phyloP scores from a whole-genome alignment of 2,888 invertebrate species.

The Polydrusus tereticollis region DNA sequence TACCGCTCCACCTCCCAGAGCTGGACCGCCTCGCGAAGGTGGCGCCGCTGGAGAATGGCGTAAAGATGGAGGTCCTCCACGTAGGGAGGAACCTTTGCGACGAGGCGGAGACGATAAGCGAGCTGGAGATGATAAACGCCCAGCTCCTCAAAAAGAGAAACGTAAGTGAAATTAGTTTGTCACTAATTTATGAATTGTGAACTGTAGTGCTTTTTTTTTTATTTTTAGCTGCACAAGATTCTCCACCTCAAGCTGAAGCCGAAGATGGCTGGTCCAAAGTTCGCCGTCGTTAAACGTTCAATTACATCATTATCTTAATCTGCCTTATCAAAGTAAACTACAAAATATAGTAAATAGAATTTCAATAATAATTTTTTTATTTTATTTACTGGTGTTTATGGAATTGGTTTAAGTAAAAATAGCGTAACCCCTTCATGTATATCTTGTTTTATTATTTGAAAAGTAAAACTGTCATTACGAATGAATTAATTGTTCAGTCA shows the following conservation, averaged over 20 bases:
- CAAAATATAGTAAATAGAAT: slow-evolving; percentile 14
- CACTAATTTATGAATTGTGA: too few species aligned
- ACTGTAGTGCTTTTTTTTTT: slow-evolving; percentile 24
- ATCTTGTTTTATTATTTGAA: slow-evolving; percentile 31
- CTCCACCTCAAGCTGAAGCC: slow-evolving; percentile 56
- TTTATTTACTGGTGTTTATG: slow-evolving; percentile 54
- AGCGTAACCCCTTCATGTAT: slow-evolving; percentile 32
- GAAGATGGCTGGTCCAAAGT: slow-evolving; percentile 64
- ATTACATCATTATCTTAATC: background rate
- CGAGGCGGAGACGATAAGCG: slow-evolving; percentile 41
- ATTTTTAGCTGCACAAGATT: slow-evolving; percentile 57
- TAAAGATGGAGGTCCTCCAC: slow-evolving; percentile 26
- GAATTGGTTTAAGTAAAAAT: slow-evolving; percentile 53
- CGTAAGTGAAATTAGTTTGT: slow-evolving; percentile 56
- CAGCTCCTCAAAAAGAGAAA: slow-evolving; percentile 60
- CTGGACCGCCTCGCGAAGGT: slow-evolving; percentile 43
- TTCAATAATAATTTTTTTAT: slow-evolving; percentile 13
- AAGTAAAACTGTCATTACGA: background rate
- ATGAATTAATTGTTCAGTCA: slow-evolving; percentile 19
- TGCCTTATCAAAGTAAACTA: slow-evolving; percentile 30
- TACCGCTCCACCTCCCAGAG: slow-evolving; percentile 33
- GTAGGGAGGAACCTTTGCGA: slow-evolving; percentile 54
- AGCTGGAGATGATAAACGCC: slow-evolving; percentile 26
- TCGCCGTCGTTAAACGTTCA: slow-evolving; percentile 53
- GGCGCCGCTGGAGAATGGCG: slow-evolving; percentile 46